A percentile compares a stretch with the other conserved stretches of the same genome.
phyloP scores from a whole-genome alignment of 1,140 invertebrate species.

The Drosophila ananassae region DNA sequence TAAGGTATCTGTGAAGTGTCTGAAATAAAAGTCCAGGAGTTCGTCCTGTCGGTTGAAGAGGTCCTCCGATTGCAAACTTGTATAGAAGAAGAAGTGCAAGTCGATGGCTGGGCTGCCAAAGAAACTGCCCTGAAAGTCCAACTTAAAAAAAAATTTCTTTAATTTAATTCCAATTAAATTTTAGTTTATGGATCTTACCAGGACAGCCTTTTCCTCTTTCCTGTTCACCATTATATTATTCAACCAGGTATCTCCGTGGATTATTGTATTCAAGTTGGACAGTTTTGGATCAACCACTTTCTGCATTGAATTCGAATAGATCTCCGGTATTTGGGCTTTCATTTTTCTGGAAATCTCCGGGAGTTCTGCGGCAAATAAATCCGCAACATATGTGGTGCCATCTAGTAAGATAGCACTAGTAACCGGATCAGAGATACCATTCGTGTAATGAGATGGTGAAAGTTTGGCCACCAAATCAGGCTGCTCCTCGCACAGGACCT shows the following conservation, averaged over 20 bases:
- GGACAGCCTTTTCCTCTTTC: conserved; percentile 85
- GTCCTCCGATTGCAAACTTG: conserved; percentile 57
- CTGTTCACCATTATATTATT: conserved; percentile 87
- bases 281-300: conserved; percentile 37
- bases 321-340: conserved; percentile 66
- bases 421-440: conserved; percentile 23
- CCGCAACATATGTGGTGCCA: conserved; percentile 42
- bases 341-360: conserved; percentile 62
- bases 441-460: conserved; percentile 31
- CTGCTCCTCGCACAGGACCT: conserved; percentile 48
- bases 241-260: conserved; percentile 88
- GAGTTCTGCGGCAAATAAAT: conserved; percentile 83
- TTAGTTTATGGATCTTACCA: conserved; percentile 52
- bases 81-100: conserved; percentile 66
- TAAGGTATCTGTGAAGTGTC: conserved; percentile 73
- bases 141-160: conserved; percentile 20
- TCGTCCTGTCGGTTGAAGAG: conserved; percentile 59
- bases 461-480: conserved; percentile 30
- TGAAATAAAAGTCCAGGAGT: conserved; percentile 70
- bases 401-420: conserved; percentile 46
- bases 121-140: conserved; percentile 66
- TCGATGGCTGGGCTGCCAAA: conserved; percentile 62
- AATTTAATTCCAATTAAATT: neutral
- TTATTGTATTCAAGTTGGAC: conserved; percentile 84
- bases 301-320: conserved; percentile 29